Percentiles rank a stretch among this genome's conserved stretches.
These are phyloP conservation scores for Mormyrus lacerda DNA, from an alignment of 2,113 vertebrate genomes.

Conservation along the genomic window DNA sequence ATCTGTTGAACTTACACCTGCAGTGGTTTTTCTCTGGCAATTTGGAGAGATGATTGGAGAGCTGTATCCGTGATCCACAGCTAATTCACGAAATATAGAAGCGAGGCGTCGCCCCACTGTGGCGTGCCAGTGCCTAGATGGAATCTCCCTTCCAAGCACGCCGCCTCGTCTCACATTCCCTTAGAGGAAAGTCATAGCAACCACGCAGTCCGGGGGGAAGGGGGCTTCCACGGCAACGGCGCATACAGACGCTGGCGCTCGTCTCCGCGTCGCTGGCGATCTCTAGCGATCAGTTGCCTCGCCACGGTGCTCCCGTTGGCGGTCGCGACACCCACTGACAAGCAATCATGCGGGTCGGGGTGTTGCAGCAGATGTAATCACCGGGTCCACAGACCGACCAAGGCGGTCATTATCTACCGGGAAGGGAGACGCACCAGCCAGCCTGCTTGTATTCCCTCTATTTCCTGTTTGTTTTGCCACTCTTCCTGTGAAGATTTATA, in stretches of 20 bases:
- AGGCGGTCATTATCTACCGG: conserved; percentile 42
- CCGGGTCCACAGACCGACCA: background rate
- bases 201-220: conserved; percentile 12
- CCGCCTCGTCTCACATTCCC: conserved; percentile 27
- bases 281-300: background rate
- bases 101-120: conserved; percentile 26
- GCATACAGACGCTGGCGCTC: background rate
- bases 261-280: background rate
- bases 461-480: conserved; percentile 43
- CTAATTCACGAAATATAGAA: conserved; percentile 39
- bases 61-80: conserved; percentile 19
- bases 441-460: conserved; percentile 39
- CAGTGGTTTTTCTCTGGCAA: conserved; percentile 7
- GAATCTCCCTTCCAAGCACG: conserved; percentile 41
- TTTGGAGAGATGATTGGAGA: conserved; percentile 21
- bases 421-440: conserved; percentile 35
- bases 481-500: conserved; percentile 29
- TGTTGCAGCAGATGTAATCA: conserved; percentile 48
- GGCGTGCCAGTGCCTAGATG: background rate
- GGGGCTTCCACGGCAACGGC: background rate
- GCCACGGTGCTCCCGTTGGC: conserved; percentile 25
- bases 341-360: conserved; percentile 58
- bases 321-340: conserved; percentile 58
- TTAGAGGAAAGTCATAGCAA: conserved; percentile 20
- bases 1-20: background rate